A percentile compares a stretch with the other conserved stretches of the same genome.
Conservation (phyloP, 1,140 invertebrate species). For the Drosophila yakuba region DNA sequence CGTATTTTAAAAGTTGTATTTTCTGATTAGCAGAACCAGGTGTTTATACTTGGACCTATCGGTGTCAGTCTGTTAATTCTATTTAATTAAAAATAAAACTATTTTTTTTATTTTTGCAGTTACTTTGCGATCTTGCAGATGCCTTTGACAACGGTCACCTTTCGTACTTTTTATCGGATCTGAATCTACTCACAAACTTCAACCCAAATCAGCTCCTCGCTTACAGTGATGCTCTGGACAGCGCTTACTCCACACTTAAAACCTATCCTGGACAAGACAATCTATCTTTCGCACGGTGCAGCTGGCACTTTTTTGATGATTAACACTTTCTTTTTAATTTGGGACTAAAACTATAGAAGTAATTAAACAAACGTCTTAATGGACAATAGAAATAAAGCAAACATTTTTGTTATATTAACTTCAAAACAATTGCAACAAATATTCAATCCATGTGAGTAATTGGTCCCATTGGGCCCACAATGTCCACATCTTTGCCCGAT, state of each 20-base stretch:
- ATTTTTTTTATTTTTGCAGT: slow-evolving; percentile 15
- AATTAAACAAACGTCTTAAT: neutral
- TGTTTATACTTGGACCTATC: too few species aligned
- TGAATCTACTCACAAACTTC: slow-evolving; percentile 47
- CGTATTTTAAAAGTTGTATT: neutral
- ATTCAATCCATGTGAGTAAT: slow-evolving; percentile 30
- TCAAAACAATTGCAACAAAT: neutral
- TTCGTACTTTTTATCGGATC: neutral
- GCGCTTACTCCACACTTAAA: slow-evolving; percentile 8
- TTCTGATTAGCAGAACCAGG: too few species aligned
- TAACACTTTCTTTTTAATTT: neutral
- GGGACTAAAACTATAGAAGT: neutral
- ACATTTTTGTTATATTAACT: too few species aligned
- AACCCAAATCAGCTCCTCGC: slow-evolving; percentile 2
- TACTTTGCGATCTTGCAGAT: slow-evolving; percentile 39
- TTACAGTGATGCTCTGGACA: neutral
- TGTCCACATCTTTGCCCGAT: slow-evolving; percentile 49
- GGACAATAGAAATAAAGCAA: neutral
- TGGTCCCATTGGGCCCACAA: slow-evolving; percentile 38
- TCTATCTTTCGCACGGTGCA: slow-evolving; percentile 14
- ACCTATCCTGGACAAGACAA: slow-evolving; percentile 11
- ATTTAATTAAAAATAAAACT: too few species aligned
- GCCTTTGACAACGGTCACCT: slow-evolving; percentile 6
- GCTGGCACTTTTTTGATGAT: slow-evolving; percentile 33
- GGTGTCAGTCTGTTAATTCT: too few species aligned